Conservation (phyloP, 1,140 invertebrate species). For the Solen grandis region DNA sequence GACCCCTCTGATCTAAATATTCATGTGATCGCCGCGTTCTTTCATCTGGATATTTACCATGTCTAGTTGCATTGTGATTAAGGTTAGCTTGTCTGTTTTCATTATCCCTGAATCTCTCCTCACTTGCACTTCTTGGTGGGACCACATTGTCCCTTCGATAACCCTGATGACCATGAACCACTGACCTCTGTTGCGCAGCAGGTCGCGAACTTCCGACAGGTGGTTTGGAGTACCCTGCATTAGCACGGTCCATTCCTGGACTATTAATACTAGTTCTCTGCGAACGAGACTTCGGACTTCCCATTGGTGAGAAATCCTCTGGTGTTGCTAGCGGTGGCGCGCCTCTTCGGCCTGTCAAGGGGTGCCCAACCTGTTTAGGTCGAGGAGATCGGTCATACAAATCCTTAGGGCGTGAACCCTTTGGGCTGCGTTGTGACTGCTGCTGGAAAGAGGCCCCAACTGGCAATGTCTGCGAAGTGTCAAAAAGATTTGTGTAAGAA, state of each 20-base stretch:
- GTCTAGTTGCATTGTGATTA: constrained; percentile 19
- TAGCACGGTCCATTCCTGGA: constrained; percentile 62
- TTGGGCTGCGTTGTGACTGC: constrained; percentile 10
- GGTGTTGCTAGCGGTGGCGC: constrained; percentile 69
- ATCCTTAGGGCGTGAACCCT: background rate
- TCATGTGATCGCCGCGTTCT: constrained; percentile 49
- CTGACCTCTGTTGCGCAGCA: background rate
- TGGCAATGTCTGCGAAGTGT: constrained; percentile 76
- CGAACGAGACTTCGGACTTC: constrained; percentile 39
- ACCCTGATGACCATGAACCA: background rate
- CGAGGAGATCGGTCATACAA: constrained; percentile 35
- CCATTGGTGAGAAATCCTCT: constrained; percentile 66
- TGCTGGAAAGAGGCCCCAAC: constrained; percentile 63
- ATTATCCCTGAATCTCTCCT: constrained; percentile 42
- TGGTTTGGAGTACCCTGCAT: constrained; percentile 17
- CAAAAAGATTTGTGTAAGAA: constrained; percentile 95
- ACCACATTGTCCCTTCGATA: constrained; percentile 19
- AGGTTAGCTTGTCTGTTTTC: constrained; percentile 28
- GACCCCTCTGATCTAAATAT: constrained; percentile 18
- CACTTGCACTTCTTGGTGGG: constrained; percentile 45
- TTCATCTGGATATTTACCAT: constrained; percentile 37
- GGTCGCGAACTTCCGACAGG: constrained; percentile 11
- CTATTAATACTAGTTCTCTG: constrained; percentile 62
- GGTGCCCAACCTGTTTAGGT: constrained; percentile 7
- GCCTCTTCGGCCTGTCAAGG: background rate